Evolutionary conservation across 2,888 invertebrate species (phyloP), one percentile per base, ranked within the genome.

Genomic region (Eretmocerus hayati): DNA sequence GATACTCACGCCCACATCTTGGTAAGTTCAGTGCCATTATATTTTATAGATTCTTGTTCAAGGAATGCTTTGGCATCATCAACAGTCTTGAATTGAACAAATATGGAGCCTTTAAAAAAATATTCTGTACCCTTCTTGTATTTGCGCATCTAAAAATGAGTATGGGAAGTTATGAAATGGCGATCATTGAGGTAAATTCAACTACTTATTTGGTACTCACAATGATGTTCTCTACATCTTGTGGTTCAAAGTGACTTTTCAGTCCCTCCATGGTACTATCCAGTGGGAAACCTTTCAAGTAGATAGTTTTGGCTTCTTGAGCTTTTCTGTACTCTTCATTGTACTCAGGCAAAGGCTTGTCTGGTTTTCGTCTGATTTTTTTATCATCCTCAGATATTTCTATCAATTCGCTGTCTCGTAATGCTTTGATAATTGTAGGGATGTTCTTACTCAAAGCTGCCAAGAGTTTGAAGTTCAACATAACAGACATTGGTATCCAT

Each of bases 71-170:
- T 83, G 3, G 91, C 90, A 64, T 82, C 81, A 46, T 92, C 93
- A 45, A 81, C 77, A 23, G 81, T 85, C 60, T 83, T 81, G 71
- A 95, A 97, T 5, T 89, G 86, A 9, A 85, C 82, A 71, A 94
- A 95, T 41, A 94, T 84, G 2, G 96, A 96, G 42, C 96, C 97
- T 74, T 96, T 91, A 66, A 91, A 91, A 51, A 79, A 70, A 42
- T 80, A 76, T 39, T 78, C 76, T 65, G 85, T 84, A 2, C 79
- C 76, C 2, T 77, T 73, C 56, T 80, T 81, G 58, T 79, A 84
- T 49, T 72, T 71, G 43, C 77, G 68, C 74, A 77, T 74, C 74
- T 76, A 53, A 19, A 58, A 63, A 45, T 47, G 35, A 56, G 41
- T 44, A 21, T 9, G 5, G 21, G 35, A 2, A 9, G n/a, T 13